phyloP scores from a whole-genome alignment of 2,113 vertebrate genomes.

The Echinops telfairi region DNA sequence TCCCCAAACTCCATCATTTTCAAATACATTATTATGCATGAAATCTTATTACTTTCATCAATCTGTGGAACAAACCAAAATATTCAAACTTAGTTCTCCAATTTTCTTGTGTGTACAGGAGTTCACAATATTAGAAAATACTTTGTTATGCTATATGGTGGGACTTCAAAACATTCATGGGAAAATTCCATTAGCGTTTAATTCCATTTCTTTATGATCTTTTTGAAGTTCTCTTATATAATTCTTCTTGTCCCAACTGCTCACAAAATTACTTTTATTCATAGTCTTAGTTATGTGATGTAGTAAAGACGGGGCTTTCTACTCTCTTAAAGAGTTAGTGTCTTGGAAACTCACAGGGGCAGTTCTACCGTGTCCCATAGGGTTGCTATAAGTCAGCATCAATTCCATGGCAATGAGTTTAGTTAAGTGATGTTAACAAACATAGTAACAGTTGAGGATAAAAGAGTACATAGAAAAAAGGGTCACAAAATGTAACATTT shows the following conservation, averaged over 20 bases:
- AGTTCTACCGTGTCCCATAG: no score
- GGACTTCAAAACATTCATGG: no score
- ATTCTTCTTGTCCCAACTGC: slow-evolving; percentile 28
- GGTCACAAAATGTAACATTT: no score
- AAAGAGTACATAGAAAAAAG: not conserved
- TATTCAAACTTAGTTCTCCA: not conserved
- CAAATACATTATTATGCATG: slow-evolving; percentile 1
- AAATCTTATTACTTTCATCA: slow-evolving; percentile 14
- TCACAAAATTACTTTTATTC: not conserved
- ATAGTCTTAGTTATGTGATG: not conserved
- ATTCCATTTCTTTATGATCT: no score
- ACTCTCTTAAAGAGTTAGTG: no score
- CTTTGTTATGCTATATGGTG: not conserved
- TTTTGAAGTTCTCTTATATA: not conserved
- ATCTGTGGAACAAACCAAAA: not conserved
- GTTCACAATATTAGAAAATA: not conserved
- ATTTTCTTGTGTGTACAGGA: not conserved
- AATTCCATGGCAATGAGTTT: no score
- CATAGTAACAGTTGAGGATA: not conserved
- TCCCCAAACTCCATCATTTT: slow-evolving; percentile 17
- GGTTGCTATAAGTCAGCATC: no score
- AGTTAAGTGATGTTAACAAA: not conserved
- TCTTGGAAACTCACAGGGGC: no score
- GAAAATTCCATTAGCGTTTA: no score
- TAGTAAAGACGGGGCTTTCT: no score